phyloP scores from a whole-genome alignment of 2,113 vertebrate species.

The Thunnus thynnus region DNA sequence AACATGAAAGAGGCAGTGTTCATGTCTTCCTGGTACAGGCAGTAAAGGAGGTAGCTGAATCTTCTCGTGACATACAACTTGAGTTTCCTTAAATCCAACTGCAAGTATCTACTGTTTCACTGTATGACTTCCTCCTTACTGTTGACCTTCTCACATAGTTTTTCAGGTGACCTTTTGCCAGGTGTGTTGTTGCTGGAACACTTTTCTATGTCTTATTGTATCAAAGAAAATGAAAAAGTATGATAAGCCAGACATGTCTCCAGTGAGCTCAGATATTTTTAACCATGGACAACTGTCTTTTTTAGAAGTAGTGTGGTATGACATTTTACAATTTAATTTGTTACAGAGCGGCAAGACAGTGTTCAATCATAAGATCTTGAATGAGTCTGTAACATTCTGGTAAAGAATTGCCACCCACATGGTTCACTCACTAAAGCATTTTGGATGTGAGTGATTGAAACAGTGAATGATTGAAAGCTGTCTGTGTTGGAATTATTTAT shows the following conservation, averaged over 20 bases:
- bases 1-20: no score
- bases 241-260: background rate
- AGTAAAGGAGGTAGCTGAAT: background rate
- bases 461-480: slow-evolving; percentile 20
- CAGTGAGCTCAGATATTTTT: no score
- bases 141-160: background rate
- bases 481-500: background rate
- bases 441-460: slow-evolving; percentile 7
- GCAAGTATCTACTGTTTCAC: background rate
- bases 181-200: background rate
- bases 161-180: background rate
- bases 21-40: slow-evolving; percentile 10
- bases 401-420: background rate
- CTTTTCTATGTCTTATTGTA: background rate
- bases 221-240: background rate
- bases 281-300: background rate
- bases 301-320: no score
- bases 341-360: no score
- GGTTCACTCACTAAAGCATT: background rate
- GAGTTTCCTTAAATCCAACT: slow-evolving; percentile 14
- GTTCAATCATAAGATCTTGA: background rate
- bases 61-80: background rate
- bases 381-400: background rate
- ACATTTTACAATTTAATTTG: no score
- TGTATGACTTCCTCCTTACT: slow-evolving; percentile 32